Evolutionary conservation across 1,140 invertebrate genomes (phyloP).

Genomic region (Drosophila azteca): DNA sequence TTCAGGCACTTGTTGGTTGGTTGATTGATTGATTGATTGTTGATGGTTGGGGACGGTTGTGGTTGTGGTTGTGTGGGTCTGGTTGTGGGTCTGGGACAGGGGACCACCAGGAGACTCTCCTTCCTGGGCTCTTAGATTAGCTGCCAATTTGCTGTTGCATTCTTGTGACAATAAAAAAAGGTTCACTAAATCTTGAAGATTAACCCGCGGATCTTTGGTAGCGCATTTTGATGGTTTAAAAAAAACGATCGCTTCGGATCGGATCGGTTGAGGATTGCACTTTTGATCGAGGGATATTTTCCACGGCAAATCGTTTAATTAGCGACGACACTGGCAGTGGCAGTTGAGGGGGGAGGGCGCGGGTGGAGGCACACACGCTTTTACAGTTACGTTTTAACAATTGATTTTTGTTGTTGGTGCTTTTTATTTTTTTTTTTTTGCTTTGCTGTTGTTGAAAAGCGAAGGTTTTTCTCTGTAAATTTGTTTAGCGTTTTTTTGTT

Average conservation of each 20-base stretch:
- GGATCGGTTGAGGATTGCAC: conserved; percentile 21
- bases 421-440: conserved; percentile 17
- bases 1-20: conserved; percentile 44
- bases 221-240: conserved; percentile 33
- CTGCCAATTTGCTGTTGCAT: conserved; percentile 27
- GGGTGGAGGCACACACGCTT: conserved; percentile 54
- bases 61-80: conserved; percentile 9
- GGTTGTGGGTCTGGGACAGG: conserved; percentile 19
- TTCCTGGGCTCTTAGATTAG: conserved; percentile 34
- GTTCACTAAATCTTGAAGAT: conserved; percentile 18
- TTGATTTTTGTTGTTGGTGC: conserved; percentile 53
- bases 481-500: conserved; percentile 20
- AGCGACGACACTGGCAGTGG: conserved; percentile 20
- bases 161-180: conserved; percentile 7
- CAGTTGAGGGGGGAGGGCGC: conserved; percentile 15
- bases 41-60: not conserved
- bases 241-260: not conserved
- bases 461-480: conserved; percentile 54
- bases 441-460: conserved; percentile 38
- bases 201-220: conserved; percentile 24
- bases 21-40: conserved; percentile 12
- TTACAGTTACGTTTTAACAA: conserved; percentile 61
- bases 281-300: conserved; percentile 18
- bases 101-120: conserved; percentile 26
- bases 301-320: conserved; percentile 54